phyloP scores from a whole-genome alignment of 1,140 invertebrate genomes.

The Pteromalus puparum region DNA sequence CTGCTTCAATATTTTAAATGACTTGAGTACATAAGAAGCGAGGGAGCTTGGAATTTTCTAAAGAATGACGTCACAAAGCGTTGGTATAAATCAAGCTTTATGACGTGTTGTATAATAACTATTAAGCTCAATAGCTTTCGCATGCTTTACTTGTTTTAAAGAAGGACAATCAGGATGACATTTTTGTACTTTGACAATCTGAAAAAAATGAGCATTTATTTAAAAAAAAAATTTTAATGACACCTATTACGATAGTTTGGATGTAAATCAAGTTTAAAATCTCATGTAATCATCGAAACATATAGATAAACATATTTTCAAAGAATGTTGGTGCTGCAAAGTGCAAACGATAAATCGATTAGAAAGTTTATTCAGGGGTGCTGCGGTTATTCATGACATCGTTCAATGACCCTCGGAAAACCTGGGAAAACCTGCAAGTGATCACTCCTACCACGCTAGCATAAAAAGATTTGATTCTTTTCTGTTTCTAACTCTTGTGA shows the following conservation, averaged over 20 bases:
- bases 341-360: no score
- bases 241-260: no score
- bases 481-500: no score
- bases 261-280: no score
- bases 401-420: neutral
- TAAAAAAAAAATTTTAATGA: no score
- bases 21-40: neutral
- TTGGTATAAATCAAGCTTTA: conserved; percentile 3
- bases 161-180: no score
- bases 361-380: neutral
- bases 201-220: no score
- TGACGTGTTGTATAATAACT: conserved; percentile 7
- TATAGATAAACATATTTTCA: no score
- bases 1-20: neutral
- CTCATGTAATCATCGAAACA: no score
- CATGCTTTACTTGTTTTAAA: neutral
- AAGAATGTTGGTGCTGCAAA: no score
- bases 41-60: neutral
- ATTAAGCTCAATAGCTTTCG: neutral
- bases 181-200: no score
- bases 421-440: neutral
- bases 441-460: neutral
- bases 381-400: neutral
- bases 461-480: neutral
- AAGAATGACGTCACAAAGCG: neutral